Evolutionary conservation across 2,113 vertebrate species (phyloP).

Genomic region (Bufo gargarizans): DNA sequence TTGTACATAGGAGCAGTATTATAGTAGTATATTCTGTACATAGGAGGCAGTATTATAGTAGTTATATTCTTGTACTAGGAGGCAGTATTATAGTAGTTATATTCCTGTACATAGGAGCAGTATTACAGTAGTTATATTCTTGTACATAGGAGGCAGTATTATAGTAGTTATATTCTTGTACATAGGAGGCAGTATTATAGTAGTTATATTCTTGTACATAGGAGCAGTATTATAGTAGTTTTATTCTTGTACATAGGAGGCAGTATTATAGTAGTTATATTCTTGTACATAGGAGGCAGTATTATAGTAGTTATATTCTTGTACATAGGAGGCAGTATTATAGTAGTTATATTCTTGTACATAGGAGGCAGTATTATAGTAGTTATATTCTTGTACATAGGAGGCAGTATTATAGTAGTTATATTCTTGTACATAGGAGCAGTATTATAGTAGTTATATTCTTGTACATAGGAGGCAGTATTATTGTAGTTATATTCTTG

Average conservation of each 20-base stretch:
- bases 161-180: slow-evolving; percentile 10
- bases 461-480: too few species aligned
- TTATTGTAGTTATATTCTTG: too few species aligned
- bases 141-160: background rate
- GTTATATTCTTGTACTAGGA: slow-evolving; percentile 9
- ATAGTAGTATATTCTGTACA: background rate
- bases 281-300: background rate
- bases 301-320: slow-evolving; percentile 7
- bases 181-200: background rate
- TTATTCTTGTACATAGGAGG: background rate
- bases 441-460: too few species aligned
- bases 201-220: background rate
- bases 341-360: background rate
- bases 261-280: slow-evolving; percentile 12
- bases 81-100: background rate
- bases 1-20: background rate
- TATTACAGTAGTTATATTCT: slow-evolving; percentile 7
- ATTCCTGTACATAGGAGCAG: background rate
- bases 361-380: background rate
- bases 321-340: background rate
- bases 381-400: slow-evolving; percentile 1
- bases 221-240: background rate
- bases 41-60: slow-evolving; percentile 8
- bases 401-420: background rate
- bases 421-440: too few species aligned